phyloP scores from a whole-genome alignment of 2,113 vertebrate genomes.

The Corythoichthys intestinalis region DNA sequence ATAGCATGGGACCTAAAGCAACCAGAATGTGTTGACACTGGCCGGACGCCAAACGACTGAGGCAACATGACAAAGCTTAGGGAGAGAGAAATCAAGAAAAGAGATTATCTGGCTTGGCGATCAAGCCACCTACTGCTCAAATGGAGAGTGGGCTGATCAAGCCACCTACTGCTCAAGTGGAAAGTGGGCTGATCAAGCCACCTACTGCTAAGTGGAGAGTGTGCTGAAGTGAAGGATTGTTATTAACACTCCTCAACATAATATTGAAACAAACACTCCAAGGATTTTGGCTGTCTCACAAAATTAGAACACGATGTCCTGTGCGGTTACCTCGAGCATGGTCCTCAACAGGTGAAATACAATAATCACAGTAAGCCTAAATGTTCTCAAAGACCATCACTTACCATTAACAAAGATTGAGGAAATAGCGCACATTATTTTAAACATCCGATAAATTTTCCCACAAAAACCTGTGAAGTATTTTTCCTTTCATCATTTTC shows the following conservation, averaged over 20 bases:
- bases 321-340: constrained; percentile 9
- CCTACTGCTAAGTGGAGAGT: constrained; percentile 20
- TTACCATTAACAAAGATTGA: neutral
- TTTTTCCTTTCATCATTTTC: neutral
- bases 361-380: constrained; percentile 14
- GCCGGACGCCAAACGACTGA: constrained; percentile 50
- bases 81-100: constrained; percentile 42
- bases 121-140: constrained; percentile 43
- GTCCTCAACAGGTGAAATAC: constrained; percentile 11
- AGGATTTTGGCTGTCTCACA: constrained; percentile 24
- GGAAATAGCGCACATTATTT: neutral
- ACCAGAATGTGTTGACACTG: constrained; percentile 57
- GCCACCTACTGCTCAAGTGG: constrained; percentile 11
- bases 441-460: neutral
- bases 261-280: constrained; percentile 21
- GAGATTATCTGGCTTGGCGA: constrained; percentile 45
- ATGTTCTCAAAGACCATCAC: neutral
- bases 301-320: neutral
- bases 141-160: constrained; percentile 15
- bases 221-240: constrained; percentile 17
- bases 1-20: constrained; percentile 48
- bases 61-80: constrained; percentile 50
- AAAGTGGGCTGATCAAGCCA: constrained; percentile 14
- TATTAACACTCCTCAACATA: constrained; percentile 57
- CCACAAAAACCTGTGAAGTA: neutral